A percentile compares a stretch with the other conserved stretches of the same genome.
phyloP scores from a whole-genome alignment of 2,113 vertebrate species.

The Pseudorectes ferrugineus region DNA sequence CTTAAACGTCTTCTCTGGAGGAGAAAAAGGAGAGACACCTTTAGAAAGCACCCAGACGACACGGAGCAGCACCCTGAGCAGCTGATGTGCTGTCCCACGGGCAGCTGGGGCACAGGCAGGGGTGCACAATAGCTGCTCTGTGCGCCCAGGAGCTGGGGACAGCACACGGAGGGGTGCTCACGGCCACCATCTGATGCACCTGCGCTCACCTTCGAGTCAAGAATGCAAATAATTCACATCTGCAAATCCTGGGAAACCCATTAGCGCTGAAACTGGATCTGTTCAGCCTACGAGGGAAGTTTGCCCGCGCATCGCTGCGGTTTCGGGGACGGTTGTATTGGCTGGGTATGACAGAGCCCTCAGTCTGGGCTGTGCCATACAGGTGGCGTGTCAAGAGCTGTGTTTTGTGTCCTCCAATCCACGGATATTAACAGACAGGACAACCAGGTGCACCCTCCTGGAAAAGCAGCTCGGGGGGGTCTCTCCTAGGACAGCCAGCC shows the following conservation, averaged over 20 bases:
- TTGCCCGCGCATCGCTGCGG: accelerated
- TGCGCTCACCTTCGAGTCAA: slow-evolving; percentile 65
- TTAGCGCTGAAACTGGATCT: background rate
- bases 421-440: background rate
- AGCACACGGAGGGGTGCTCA: background rate
- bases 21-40: background rate
- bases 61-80: background rate
- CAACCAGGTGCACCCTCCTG: background rate
- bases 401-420: background rate
- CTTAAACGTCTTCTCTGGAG: background rate
- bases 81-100: background rate
- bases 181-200: slow-evolving; percentile 56
- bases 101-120: slow-evolving; percentile 8
- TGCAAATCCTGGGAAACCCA: slow-evolving; percentile 53
- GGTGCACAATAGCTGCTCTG: slow-evolving; percentile 66
- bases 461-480: background rate
- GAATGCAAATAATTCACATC: slow-evolving; percentile 70
- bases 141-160: background rate
- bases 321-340: background rate
- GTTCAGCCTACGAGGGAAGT: background rate
- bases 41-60: background rate
- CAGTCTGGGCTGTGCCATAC: background rate
- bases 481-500: background rate
- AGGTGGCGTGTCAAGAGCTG: background rate
- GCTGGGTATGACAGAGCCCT: background rate